Conservation (phyloP, 2,888 invertebrate genomes). For the Nephrotoma appendiculata region DNA sequence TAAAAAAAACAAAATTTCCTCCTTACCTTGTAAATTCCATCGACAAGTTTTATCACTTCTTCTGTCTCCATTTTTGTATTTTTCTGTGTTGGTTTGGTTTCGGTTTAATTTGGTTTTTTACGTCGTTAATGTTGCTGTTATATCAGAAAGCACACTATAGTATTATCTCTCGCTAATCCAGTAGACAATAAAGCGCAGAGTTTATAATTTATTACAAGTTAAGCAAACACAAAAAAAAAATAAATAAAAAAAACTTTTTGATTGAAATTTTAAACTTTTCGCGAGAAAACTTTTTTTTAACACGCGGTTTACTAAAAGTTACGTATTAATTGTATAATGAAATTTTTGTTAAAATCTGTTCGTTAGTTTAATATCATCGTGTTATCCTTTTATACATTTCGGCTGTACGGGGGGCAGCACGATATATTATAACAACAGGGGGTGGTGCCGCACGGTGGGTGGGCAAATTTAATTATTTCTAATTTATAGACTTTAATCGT, state of each 20-base stretch:
- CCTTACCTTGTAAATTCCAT: constrained; percentile 6
- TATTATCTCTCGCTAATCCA: not conserved
- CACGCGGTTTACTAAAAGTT: not conserved
- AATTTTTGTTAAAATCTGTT: not conserved
- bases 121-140: not conserved
- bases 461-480: too few relatives aligned
- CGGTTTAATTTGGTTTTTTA: not conserved
- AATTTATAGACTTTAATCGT: not conserved
- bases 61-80: constrained; percentile 5
- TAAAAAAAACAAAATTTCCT: not conserved
- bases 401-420: not conserved
- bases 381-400: not conserved
- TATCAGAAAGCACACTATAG: not conserved
- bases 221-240: not conserved
- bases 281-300: not conserved
- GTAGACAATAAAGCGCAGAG: not conserved
- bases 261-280: not conserved
- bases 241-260: not conserved
- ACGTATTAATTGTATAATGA: not conserved
- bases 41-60: constrained; percentile 8
- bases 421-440: too few relatives aligned
- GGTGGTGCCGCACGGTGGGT: too few relatives aligned
- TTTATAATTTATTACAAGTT: not conserved
- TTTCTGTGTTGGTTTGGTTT: not conserved
- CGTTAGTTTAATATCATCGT: not conserved